phyloP scores from a whole-genome alignment of 2,113 vertebrate genomes.

The Argyrosomus japonicus region DNA sequence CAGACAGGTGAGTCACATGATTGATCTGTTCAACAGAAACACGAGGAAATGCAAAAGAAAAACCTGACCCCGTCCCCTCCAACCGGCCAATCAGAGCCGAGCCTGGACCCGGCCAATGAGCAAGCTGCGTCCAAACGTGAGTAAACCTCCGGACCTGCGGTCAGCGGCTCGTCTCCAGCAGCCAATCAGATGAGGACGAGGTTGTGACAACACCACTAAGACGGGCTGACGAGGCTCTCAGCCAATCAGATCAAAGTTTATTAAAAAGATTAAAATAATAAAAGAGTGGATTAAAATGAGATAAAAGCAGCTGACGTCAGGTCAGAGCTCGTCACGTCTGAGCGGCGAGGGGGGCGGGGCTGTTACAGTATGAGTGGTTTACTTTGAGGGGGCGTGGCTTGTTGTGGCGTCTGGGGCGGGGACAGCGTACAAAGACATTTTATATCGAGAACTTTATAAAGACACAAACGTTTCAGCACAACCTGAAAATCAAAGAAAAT shows the following conservation, averaged over 20 bases:
- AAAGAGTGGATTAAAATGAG: background rate
- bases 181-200: background rate
- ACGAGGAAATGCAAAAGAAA: too few species aligned
- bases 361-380: slow-evolving; percentile 5
- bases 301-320: too few species aligned
- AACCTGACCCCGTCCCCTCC: too few species aligned
- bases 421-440: slow-evolving; percentile 58
- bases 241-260: background rate
- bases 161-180: background rate
- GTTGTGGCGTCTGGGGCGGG: background rate
- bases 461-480: slow-evolving; percentile 74
- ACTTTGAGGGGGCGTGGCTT: background rate
- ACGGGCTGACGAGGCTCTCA: background rate
- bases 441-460: slow-evolving; percentile 64
- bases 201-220: background rate
- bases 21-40: background rate
- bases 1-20: slow-evolving; percentile 4
- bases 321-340: too few species aligned
- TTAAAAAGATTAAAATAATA: background rate
- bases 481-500: slow-evolving; percentile 64
- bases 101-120: too few species aligned
- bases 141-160: too few species aligned
- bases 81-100: too few species aligned
- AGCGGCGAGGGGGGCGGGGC: background rate
- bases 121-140: too few species aligned